A percentile compares a stretch with the other conserved stretches of the same genome.
Evolutionary conservation across 2,113 vertebrate species (phyloP).

Genomic region (Sciurus niger): DNA sequence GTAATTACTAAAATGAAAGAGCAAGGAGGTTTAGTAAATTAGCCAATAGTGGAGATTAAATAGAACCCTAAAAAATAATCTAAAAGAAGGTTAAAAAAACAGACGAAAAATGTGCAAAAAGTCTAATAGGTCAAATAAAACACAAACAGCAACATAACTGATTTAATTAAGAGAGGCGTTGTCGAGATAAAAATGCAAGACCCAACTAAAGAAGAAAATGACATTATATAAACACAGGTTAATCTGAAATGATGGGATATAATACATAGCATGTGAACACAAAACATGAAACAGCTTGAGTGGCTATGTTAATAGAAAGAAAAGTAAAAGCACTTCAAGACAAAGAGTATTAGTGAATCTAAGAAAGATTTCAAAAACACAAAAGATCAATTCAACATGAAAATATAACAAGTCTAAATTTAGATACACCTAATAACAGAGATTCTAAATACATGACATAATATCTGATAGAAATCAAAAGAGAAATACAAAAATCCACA

Average conservation of each 20-base stretch:
- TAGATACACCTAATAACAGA: background rate
- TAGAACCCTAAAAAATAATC: background rate
- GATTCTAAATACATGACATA: background rate
- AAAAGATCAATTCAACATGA: background rate
- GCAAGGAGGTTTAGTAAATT: background rate
- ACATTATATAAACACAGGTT: background rate
- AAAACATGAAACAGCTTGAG: background rate
- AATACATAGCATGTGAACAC: background rate
- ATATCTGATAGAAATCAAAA: background rate
- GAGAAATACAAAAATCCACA: background rate
- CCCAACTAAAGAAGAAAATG: background rate
- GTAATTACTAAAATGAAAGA: background rate
- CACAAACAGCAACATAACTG: background rate
- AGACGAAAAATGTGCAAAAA: background rate
- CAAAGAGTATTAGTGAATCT: background rate
- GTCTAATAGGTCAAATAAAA: background rate
- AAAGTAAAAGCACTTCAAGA: background rate
- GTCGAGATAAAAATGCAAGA: background rate
- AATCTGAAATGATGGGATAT: background rate
- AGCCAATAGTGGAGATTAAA: background rate
- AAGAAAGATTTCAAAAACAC: background rate
- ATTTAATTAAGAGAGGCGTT: background rate
- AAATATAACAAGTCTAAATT: background rate
- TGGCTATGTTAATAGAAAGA: background rate
- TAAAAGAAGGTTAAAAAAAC: background rate